Base-by-base conservation (phyloP, 2,888 invertebrate genomes). In the Pseudoips prasinana region DNA sequence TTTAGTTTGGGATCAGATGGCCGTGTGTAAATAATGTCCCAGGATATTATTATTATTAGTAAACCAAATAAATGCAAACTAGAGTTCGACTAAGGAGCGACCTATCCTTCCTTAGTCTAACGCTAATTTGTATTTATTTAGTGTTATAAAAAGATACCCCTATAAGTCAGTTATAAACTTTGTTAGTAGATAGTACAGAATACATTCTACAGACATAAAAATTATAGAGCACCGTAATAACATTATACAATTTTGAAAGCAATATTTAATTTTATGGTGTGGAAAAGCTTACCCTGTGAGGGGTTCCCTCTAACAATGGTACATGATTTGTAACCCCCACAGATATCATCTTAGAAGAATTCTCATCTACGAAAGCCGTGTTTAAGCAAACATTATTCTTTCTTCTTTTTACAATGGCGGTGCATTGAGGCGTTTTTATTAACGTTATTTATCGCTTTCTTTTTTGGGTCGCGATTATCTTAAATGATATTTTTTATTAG, bases 221-320 rank as follows among this genome's bases (percentile, higher is more conserved):
- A 14, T 14, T 14, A 14, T 5, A 5, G 3, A 2, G 2, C 3
- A 20, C 46, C 33, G 58, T 68, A 64, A 73, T 69, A 72, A 68
- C 74, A 74, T 74, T 73, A 72, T 75, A 52, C 37, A 46, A 46
- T 70, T 69, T 67, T 57, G 57, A 49, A 59, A 54, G 66, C 66
- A 73, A 79, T 75, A 78, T 80, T 80, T 80, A 82, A 82, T 81
- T 83, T 83, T 78, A 83, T 84, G 79, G 80, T 67, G 76, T 76
- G 83, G 84, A 84, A 84, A 79, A 60, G 56, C 58, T 43, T 59
- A 40, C 59, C 62, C 54, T 49, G 39, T 31, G 59, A 62, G 67
- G 73, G 72, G 71, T 52, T 39, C 46, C 56, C 46, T 48, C 49
- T 64, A 75, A 82, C 82, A 81, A 81, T 75, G 67, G 66, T 54